Base-by-base conservation (phyloP, 2,113 vertebrate species). In the Catharus fuscescens region DNA sequence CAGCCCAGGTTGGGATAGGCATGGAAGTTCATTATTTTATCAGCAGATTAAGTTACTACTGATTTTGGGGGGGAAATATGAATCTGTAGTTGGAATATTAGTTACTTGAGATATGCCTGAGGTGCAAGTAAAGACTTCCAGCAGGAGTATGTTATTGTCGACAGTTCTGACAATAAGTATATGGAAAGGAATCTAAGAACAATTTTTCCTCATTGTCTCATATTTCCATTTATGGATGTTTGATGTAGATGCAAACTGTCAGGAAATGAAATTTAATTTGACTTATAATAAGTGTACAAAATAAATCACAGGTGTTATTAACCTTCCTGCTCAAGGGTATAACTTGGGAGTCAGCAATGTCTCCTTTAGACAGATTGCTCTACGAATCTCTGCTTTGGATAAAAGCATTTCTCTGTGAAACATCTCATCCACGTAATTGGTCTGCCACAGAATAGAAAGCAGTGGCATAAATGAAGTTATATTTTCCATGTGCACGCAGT, bases 51-150 rank as follows among this genome's bases (percentile, higher is more conserved):
- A 57, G 9, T 21, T 83, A 52, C 5, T 54, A 42, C 7, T 50
- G 10, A 36, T 3, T 34, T 3, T 0, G 0, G 28, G 15, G 50
- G 0, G 4, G 5, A 15, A 56, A 6, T 57, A 19, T 23, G 18
- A 73, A 47, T 20, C 3, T 44, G 12, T 29, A 24, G 2, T 29
- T 66, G 21, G 12, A 38, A 38, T 52, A 56, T 19, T 24, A 38
- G 5, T 47, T 67, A 31, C 21, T 67, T 64, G 13, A 54, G 10
- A 6, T 38, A 38, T 19, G 10, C 15, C 26, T 70, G 52, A 70
- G 23, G 6, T 24, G 8, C 12, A 71, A 61, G 9, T 7, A 48
- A 79, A 45, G 7, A 8, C 13, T 40, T 57, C 5, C 18, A 71
- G 5, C 9, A 64, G 14, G 9, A 42, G 3, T 50, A 20, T 23